Evolutionary conservation across 2,888 invertebrate genomes (phyloP).

Genomic region (Tipula confusa): DNA sequence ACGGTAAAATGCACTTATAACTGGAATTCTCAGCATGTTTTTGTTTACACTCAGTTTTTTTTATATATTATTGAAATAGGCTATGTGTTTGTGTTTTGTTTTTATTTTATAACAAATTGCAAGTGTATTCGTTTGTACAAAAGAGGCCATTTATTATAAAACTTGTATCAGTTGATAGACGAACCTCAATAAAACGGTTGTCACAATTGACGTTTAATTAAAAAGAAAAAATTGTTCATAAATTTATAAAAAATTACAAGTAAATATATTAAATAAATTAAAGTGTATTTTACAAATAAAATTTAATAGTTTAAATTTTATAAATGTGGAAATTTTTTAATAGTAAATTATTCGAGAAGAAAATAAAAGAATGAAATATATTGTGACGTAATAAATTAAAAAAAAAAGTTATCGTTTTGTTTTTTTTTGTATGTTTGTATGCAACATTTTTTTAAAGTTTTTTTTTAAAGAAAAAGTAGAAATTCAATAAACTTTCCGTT

Average conservation of each 20-base stretch:
- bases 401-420: neutral
- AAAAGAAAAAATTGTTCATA: neutral
- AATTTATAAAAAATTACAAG: neutral
- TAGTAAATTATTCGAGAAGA: neutral
- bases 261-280: neutral
- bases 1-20: neutral
- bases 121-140: neutral
- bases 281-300: neutral
- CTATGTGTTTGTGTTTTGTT: neutral
- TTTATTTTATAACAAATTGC: neutral
- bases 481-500: slow-evolving; percentile 12
- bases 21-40: neutral
- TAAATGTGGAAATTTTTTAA: neutral
- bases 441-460: neutral
- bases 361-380: neutral
- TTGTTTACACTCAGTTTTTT: neutral
- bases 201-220: neutral
- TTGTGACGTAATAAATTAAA: slow-evolving; percentile 1
- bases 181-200: neutral
- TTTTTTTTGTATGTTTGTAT: neutral
- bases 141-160: slow-evolving; percentile 8
- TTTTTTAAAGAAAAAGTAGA: neutral
- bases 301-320: neutral
- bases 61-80: too few relatives aligned
- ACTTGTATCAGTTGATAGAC: neutral